Evolutionary conservation across 2,113 vertebrate genomes (phyloP), one percentile per base, ranked within the genome.

Genomic region (Mustela nigripes): DNA sequence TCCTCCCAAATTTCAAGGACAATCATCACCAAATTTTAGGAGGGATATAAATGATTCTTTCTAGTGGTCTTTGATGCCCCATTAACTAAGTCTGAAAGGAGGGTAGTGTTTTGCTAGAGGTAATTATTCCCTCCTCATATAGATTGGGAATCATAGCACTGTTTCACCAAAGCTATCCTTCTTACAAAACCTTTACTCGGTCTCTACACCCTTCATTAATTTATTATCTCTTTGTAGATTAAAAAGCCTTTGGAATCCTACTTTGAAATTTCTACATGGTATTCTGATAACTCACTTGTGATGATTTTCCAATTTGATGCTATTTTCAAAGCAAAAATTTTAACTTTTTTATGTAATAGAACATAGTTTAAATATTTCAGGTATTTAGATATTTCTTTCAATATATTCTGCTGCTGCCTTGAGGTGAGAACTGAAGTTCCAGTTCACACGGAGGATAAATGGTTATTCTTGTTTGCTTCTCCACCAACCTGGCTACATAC

Each of bases 261-360:
- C 21, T 82, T 42, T 76, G 12, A 76, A 91, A 74, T 62, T 80
- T 45, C 39, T 33, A 62, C 60, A 62, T 79, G 2, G 1, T 50
- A 5, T 80, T 93, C 65, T 80, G 33, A 85, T 84, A 86, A 74
- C 11, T 11, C 6, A 74, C 15, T 85, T 16, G 26, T 53, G 9
- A 36, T 73, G 1, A 60, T 86, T 90, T 67, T 26, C 73, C 24
- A 48, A 48, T 48, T 45, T 48, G 73, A 76, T 76, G 26, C 33
- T 36, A 69, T 69, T 36, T 76, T 76, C 62, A 94, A 92, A 88
- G 22, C 24, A 79, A 78, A 84, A 28, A 73, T n/a, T 92, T 83
- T 91, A 92, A 4, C 21, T 79, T 48, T 11, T 79, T 50, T 58
- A 80, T 67, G 3, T 48, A 67, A 65, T 74, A 63, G 31, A 58